Evolutionary conservation across 2,797 vertebrate genomes (phyloP), one percentile per base, ranked within the genome.

Genomic region (Melanogrammus aeglefinus): DNA sequence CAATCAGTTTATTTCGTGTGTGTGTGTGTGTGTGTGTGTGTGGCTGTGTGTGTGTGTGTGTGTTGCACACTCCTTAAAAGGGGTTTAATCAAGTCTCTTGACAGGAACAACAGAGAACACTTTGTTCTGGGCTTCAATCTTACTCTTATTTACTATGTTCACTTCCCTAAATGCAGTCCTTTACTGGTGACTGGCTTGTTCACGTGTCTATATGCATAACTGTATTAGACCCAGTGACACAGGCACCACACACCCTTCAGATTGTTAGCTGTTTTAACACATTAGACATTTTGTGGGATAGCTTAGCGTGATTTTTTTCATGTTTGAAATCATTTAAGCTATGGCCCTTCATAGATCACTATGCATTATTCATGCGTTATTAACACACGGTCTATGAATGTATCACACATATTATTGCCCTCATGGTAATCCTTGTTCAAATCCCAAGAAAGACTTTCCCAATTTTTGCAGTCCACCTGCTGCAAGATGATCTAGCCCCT

Each of bases 121-220:
- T 77, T 33, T 73, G 73, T 77, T 51, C 81, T 83, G 75, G 75
- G 71, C 80, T 76, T 47, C 79, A 81, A 78, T 88, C 86, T 83
- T 79, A 82, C 82, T 72, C 81, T 31, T 85, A 80, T 87, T 72
- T 35, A 77, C 69, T 77, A 47, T n/a, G 66, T 29, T 2, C 31
- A 16, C 27, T 8, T 44, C 81, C 76, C 51, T 57, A 18, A 21
- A 57, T 21, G 51, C 51, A 73, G 31, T 75, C 75, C 79, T 79
- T 86, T 83, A 88, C 86, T 82, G 82, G 8, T 12, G 76, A 82
- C 83, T 76, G 85, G 80, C 79, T 85, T 76, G 63, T 83, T 81
- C 81, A 84, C 85, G 83, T 82, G 82, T 80, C 76, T 80, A 83
- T 80, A 87, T 88, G 86, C 80, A 87, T 90, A 83, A 80, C 74